These are phyloP conservation scores for Pteronotus mesoamericanus DNA, from an alignment of 2,797 vertebrate species.

Conservation along the genomic window DNA sequence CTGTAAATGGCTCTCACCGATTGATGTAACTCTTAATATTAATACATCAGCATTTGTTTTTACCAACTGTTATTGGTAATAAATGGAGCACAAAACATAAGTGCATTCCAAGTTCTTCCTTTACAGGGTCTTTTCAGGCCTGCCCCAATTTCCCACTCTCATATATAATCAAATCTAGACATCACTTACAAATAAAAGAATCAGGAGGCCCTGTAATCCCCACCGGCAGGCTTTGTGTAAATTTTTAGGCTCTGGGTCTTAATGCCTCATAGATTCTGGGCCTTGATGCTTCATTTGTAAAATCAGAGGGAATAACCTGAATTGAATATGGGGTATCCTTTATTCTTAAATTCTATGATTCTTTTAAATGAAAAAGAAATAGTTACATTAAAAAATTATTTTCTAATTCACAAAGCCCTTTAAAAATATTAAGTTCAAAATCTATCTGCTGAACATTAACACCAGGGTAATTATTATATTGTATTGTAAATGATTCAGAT, in stretches of 20 bases:
- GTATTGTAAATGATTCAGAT: not conserved
- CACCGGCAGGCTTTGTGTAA: not conserved
- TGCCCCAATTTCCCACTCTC: not conserved
- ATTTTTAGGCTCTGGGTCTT: not conserved
- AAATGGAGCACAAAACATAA: not conserved
- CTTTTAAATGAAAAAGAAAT: not conserved
- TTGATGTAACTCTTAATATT: not conserved
- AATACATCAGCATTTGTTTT: not conserved
- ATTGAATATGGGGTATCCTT: not conserved
- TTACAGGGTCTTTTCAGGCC: not conserved
- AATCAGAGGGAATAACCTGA: not conserved
- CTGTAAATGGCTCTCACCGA: not conserved
- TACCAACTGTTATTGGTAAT: not conserved
- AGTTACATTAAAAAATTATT: not conserved
- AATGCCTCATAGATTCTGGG: not conserved
- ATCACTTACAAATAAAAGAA: not conserved
- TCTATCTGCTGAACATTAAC: not conserved
- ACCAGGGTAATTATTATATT: not conserved
- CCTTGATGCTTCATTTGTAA: not conserved
- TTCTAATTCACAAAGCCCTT: not conserved
- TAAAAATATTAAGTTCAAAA: slow-evolving; percentile 26
- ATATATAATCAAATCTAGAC: slow-evolving; percentile 6
- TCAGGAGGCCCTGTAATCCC: not conserved
- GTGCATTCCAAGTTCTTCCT: not conserved
- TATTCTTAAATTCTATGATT: slow-evolving; percentile 6